Evolutionary conservation across 2,888 invertebrate genomes (phyloP).

Genomic region (Bugulina stolonifera): DNA sequence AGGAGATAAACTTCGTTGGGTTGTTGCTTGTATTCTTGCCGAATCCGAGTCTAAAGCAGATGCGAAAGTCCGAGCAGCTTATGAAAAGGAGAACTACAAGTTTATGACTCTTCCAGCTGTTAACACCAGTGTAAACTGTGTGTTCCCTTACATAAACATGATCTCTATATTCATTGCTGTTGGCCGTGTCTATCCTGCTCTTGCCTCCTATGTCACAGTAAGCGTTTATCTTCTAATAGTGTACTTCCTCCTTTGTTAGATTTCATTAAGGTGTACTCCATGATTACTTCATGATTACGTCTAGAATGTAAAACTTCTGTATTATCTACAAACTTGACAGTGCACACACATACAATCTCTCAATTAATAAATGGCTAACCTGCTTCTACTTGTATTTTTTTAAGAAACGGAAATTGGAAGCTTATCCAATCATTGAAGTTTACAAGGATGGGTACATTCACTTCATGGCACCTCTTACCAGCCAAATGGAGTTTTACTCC

Average conservation of each 20-base stretch:
- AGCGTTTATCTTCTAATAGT: constrained; percentile 26
- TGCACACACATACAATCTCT: no score
- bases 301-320: no score
- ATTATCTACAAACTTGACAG: no score
- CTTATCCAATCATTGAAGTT: constrained; percentile 55
- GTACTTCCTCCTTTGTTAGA: no score
- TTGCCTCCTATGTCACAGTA: constrained; percentile 52
- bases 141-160: constrained; percentile 52
- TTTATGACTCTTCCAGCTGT: constrained; percentile 51
- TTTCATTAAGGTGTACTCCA: no score
- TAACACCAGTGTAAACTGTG: constrained; percentile 50
- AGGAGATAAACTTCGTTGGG: constrained; percentile 46
- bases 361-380: no score
- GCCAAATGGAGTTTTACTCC: constrained; percentile 55
- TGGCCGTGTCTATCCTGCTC: constrained; percentile 52
- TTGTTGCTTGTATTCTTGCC: constrained; percentile 51
- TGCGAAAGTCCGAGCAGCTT: constrained; percentile 34
- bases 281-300: no score
- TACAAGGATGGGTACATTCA: constrained; percentile 51
- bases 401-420: constrained; percentile 52
- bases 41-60: constrained; percentile 36
- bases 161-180: constrained; percentile 54
- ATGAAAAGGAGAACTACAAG: constrained; percentile 49
- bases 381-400: no score
- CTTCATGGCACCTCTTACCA: constrained; percentile 54